Evolutionary conservation across 2,113 vertebrate genomes (phyloP).

Genomic region (Malurus alboscapulatus): DNA sequence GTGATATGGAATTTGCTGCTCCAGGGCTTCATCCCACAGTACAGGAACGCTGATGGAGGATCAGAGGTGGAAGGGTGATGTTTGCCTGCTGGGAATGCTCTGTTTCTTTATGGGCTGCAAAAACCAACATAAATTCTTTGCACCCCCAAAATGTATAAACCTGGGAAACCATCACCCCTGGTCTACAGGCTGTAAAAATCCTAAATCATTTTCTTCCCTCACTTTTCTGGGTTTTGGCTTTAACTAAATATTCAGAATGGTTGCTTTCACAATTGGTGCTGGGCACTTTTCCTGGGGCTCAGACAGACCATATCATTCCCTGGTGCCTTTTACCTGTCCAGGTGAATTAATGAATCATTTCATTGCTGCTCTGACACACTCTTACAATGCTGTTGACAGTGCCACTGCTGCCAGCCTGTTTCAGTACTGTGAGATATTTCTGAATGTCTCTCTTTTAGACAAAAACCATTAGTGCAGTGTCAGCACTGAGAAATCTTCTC

Average conservation of each 20-base stretch:
- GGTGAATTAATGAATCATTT: constrained; percentile 1
- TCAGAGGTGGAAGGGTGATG: background rate
- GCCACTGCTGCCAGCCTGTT: background rate
- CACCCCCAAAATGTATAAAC: background rate
- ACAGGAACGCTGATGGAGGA: fast-evolving
- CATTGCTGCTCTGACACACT: background rate
- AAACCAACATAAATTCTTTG: background rate
- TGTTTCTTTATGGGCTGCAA: background rate
- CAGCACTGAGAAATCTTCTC: background rate
- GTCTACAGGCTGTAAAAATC: background rate
- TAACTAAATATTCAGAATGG: background rate
- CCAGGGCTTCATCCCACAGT: background rate
- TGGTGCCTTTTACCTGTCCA: background rate
- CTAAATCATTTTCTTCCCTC: background rate
- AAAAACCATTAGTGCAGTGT: background rate
- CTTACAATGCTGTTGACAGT: background rate
- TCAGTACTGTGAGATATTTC: background rate
- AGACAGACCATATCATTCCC: background rate
- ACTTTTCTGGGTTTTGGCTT: background rate
- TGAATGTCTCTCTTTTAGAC: background rate
- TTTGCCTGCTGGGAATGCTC: background rate
- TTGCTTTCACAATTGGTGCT: background rate
- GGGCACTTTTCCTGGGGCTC: background rate
- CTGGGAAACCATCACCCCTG: background rate
- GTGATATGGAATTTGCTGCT: background rate